Percentiles rank a stretch among this genome's conserved stretches.
Conservation (phyloP, 2,888 invertebrate genomes). For the Oscheius sp. region DNA sequence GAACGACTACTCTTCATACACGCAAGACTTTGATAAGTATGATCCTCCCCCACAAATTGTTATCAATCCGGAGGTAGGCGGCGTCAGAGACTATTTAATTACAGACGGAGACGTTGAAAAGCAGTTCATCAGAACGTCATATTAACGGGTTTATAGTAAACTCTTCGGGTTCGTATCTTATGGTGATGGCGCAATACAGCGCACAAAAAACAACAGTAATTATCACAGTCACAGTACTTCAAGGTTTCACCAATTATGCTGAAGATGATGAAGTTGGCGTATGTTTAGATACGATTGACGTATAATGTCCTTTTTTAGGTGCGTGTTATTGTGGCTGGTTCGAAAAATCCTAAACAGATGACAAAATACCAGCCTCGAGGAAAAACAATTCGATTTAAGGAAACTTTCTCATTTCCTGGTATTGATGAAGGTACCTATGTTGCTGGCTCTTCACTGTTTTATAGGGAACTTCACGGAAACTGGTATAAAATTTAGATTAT, state of each 20-base stretch:
- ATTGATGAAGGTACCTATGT: not conserved
- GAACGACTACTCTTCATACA: constrained; percentile 2
- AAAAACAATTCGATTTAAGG: not conserved
- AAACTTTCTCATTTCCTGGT: constrained; percentile 10
- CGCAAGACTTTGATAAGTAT: constrained; percentile 21
- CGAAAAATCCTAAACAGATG: constrained; percentile 14
- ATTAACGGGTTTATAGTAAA: not conserved
- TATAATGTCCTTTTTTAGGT: not conserved
- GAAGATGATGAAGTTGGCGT: constrained; percentile 13
- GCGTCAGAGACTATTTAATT: not conserved
- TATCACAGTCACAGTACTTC: constrained; percentile 1
- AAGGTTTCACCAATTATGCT: not conserved
- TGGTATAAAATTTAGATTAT: constrained; percentile 23
- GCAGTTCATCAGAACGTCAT: constrained; percentile 1
- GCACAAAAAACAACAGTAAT: constrained; percentile 18
- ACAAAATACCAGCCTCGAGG: not conserved
- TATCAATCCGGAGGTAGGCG: constrained; percentile 18
- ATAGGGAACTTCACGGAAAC: not conserved
- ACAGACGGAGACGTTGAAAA: constrained; percentile 17
- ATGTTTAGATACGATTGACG: not conserved
- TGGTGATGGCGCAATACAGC: constrained; percentile 1
- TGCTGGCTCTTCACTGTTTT: not conserved
- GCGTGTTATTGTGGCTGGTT: constrained; percentile 1
- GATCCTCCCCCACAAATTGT: constrained; percentile 24
- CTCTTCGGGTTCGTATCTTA: not conserved